phyloP scores from a whole-genome alignment of 2,113 vertebrate species.

The Hemichromis elongatus region DNA sequence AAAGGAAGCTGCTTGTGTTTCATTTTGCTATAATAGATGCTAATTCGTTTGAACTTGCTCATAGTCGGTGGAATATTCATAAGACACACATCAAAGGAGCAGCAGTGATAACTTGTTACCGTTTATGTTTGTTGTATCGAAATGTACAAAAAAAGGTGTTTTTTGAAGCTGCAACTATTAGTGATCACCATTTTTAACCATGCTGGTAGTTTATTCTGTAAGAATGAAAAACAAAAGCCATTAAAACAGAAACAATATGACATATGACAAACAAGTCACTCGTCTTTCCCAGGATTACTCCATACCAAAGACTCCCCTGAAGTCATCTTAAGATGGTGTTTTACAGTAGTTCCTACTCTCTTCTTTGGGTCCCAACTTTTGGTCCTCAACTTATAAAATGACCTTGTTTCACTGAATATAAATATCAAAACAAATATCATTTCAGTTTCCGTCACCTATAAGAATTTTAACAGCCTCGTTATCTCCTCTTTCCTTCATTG shows the following conservation, averaged over 20 bases:
- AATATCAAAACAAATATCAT: neutral
- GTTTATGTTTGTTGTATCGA: neutral
- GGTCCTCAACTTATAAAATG: neutral
- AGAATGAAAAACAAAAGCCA: neutral
- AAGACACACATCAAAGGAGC: neutral
- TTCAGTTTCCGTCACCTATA: neutral
- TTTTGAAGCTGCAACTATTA: neutral
- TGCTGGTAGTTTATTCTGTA: neutral
- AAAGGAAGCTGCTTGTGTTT: neutral
- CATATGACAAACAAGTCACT: neutral
- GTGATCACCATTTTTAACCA: neutral
- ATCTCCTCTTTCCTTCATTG: neutral
- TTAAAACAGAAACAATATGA: neutral
- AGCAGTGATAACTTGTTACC: neutral
- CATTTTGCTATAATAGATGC: neutral
- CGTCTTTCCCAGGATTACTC: neutral
- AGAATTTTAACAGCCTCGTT: neutral
- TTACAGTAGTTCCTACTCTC: neutral
- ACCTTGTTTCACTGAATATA: neutral
- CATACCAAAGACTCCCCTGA: neutral
- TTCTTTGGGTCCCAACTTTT: neutral
- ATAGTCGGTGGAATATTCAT: conserved; percentile 8
- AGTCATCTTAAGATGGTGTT: neutral
- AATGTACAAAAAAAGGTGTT: neutral
- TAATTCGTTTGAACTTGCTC: neutral